Evolutionary conservation across 2,113 vertebrate species (phyloP), one percentile per base, ranked within the genome.

Genomic region (Cyrtonyx montezumae): DNA sequence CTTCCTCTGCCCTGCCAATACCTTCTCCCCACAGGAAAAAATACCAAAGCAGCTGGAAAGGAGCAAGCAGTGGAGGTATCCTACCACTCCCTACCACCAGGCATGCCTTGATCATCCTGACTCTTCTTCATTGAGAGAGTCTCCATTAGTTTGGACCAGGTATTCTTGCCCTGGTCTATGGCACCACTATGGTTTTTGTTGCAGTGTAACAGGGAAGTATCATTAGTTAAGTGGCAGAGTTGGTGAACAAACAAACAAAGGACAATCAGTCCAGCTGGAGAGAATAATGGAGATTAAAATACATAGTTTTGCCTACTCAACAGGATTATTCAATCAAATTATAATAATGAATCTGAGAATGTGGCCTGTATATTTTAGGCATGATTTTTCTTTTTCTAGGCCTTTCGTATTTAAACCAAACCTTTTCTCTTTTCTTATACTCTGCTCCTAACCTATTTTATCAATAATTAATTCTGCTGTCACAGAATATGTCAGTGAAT

Each of bases 391-490:
- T 75, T 89, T 84, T 58, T 76, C 26, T 42, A 32, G 3, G 11
- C 36, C 23, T 76, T 84, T 59, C 2, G 46, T 63, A 89, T 87
- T 74, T 40, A 63, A 82, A 63, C 76, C 28, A 75, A 87, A 71
- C 11, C 1, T 1, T 63, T 66, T 25, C 48, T 59, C 15, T 68
- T 43, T 45, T 96, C 82, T 73, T 51, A 32, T 48, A 25, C 9
- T 69, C 5, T 51, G 4, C 45, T 81, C 23, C 4, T 42, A 71
- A 67, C 59, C 16, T 55, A 37, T 79, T 74, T 88, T 89, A 55
- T 87, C 22, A 70, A 76, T 66, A 81, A 87, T 93, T 90, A 74
- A 78, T 68, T 87, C 36, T 66, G 14, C 14, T 86, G 55, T 90
- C 74, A 53, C 18, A 70, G 43, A 90, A 40, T 53, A 7, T 40